Evolutionary conservation across 2,797 vertebrate species (phyloP).

Genomic region (Urosaurus nigricauda): DNA sequence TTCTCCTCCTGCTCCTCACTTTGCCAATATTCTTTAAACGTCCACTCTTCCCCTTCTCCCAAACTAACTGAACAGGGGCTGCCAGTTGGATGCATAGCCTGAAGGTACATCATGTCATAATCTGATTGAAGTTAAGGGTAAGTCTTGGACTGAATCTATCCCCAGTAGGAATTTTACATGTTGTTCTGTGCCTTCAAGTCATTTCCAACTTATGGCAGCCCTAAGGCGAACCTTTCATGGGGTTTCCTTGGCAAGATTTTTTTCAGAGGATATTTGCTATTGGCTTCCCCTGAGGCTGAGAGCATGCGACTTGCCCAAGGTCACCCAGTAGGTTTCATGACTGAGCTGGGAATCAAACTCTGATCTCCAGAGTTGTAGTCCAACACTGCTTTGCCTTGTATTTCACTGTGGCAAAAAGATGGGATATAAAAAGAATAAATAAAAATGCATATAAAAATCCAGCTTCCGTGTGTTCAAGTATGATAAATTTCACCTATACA

Average conservation of each 20-base stretch:
- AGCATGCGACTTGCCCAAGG: too few relatives aligned
- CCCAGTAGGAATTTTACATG: background rate
- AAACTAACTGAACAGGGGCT: background rate
- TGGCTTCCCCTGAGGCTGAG: too few relatives aligned
- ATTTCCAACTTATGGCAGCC: too few relatives aligned
- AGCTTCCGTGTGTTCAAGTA: background rate
- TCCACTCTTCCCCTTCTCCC: background rate
- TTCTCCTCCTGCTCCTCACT: too few relatives aligned
- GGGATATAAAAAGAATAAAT: background rate
- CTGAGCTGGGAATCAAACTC: too few relatives aligned
- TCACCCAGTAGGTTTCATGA: too few relatives aligned
- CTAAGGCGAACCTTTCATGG: too few relatives aligned
- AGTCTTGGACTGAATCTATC: background rate
- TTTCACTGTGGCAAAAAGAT: background rate
- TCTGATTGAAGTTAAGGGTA: background rate
- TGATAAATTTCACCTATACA: constrained; percentile 2
- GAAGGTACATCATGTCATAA: background rate
- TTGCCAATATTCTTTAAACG: background rate
- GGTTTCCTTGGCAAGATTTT: too few relatives aligned
- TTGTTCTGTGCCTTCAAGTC: too few relatives aligned
- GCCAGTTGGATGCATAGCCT: background rate
- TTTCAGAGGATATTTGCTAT: too few relatives aligned
- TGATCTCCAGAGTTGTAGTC: too few relatives aligned
- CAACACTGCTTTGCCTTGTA: background rate
- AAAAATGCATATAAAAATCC: background rate